Conservation (phyloP, 2,888 invertebrate species). For the Unio pictorum region DNA sequence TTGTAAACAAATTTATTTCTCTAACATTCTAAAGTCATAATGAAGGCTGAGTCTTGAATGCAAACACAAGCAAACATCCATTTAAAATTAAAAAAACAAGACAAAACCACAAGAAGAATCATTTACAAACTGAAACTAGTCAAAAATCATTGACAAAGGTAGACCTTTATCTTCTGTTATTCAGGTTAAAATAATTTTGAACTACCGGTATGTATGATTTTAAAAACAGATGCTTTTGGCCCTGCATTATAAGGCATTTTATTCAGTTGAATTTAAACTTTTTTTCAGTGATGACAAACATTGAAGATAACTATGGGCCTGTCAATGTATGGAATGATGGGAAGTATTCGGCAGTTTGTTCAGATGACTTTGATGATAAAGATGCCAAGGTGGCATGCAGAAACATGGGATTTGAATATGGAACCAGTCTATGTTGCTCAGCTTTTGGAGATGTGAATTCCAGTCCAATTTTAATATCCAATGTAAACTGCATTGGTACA, state of each 20-base stretch:
- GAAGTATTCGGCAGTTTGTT: conserved; percentile 75
- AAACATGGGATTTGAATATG: conserved; percentile 70
- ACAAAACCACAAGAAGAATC: too few relatives aligned
- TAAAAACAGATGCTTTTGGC: background rate
- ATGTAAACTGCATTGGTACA: conserved; percentile 73
- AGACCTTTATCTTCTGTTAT: background rate
- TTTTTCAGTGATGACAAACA: conserved; percentile 30
- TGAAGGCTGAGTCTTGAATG: too few relatives aligned
- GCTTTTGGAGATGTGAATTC: conserved; percentile 39
- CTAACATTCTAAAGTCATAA: too few relatives aligned
- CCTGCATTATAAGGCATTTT: background rate
- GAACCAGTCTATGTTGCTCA: conserved; percentile 43
- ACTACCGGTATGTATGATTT: background rate
- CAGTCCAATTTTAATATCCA: conserved; percentile 38
- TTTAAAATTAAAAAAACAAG: too few relatives aligned
- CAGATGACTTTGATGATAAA: conserved; percentile 80
- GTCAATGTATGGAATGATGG: conserved; percentile 37
- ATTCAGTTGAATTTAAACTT: conserved; percentile 1
- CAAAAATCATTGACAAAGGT: background rate
- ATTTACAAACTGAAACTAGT: too few relatives aligned
- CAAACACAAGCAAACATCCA: too few relatives aligned
- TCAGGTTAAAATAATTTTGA: background rate
- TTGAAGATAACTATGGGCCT: conserved; percentile 41
- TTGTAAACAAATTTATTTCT: too few relatives aligned
- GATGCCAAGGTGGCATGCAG: conserved; percentile 75